Conservation (phyloP, 2,113 vertebrate species). For the Cephalopterus ornatus region DNA sequence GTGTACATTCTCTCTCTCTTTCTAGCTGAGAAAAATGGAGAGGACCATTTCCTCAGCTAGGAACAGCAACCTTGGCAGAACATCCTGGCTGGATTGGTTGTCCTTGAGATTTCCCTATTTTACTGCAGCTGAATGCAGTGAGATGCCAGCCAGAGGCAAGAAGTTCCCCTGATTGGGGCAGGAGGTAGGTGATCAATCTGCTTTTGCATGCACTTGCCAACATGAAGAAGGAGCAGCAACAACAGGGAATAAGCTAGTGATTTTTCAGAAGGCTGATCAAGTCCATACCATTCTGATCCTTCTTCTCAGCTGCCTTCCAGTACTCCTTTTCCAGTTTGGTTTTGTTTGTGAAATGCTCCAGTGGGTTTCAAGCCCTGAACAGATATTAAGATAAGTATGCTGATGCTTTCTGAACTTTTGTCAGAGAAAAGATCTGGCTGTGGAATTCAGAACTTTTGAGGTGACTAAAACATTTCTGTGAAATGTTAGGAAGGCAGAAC, state of each 20-base stretch:
- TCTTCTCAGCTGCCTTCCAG: not conserved
- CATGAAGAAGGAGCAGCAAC: not conserved
- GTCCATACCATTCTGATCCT: not conserved
- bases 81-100: slow-evolving; percentile 29
- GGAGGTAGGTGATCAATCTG: not conserved
- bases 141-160: slow-evolving; percentile 18
- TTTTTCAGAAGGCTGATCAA: not conserved
- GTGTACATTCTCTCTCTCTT: slow-evolving; percentile 6
- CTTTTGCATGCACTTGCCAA: not conserved
- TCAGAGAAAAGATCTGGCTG: not conserved
- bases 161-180: not conserved
- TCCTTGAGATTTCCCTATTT: slow-evolving; percentile 49
- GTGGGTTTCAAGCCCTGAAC: not conserved
- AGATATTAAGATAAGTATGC: not conserved
- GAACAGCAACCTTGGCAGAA: slow-evolving; percentile 58
- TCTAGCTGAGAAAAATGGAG: slow-evolving; percentile 47
- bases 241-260: not conserved
- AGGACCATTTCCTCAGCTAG: slow-evolving; percentile 49
- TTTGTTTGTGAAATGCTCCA: not conserved
- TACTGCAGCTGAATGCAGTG: slow-evolving; percentile 32
- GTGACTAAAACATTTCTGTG: not conserved
- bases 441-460: not conserved
- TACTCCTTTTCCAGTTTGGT: not conserved
- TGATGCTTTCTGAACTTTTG: not conserved
- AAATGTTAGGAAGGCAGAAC: not conserved